Evolutionary conservation across 2,888 invertebrate genomes (phyloP).

Genomic region (Agriotes lineatus): DNA sequence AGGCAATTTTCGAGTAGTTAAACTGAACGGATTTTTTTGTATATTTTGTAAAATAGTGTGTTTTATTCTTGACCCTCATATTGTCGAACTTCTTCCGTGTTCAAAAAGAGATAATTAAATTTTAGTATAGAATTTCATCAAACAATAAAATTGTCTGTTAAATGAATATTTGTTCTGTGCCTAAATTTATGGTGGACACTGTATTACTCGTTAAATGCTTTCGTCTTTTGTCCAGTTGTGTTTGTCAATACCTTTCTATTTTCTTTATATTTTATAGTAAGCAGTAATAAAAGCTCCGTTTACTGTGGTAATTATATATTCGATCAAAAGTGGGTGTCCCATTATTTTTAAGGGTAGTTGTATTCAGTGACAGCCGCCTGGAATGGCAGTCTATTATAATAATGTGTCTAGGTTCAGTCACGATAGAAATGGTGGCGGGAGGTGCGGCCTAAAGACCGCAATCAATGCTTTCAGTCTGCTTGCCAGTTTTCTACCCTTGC

Average conservation of each 20-base stretch:
- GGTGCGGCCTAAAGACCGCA: constrained; percentile 16
- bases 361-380: constrained; percentile 8
- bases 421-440: constrained; percentile 14
- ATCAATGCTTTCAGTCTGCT: constrained; percentile 26
- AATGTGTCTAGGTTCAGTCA: constrained; percentile 12
- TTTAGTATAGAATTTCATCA: too few species aligned
- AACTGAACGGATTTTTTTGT: too few species aligned
- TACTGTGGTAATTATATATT: not conserved
- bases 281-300: not conserved
- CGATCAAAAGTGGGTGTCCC: not conserved
- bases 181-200: too few species aligned
- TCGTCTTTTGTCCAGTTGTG: not conserved
- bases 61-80: too few species aligned
- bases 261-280: not conserved
- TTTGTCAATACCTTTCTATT: not conserved
- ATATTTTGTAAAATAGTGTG: too few species aligned
- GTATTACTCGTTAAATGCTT: not conserved
- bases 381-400: constrained; percentile 15
- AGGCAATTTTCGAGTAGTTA: too few species aligned
- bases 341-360: constrained; percentile 9
- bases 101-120: too few species aligned
- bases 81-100: too few species aligned
- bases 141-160: too few species aligned
- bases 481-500: constrained; percentile 17
- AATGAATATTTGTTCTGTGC: too few species aligned